phyloP scores from a whole-genome alignment of 2,888 invertebrate species.

The Eupithecia abbreviata region DNA sequence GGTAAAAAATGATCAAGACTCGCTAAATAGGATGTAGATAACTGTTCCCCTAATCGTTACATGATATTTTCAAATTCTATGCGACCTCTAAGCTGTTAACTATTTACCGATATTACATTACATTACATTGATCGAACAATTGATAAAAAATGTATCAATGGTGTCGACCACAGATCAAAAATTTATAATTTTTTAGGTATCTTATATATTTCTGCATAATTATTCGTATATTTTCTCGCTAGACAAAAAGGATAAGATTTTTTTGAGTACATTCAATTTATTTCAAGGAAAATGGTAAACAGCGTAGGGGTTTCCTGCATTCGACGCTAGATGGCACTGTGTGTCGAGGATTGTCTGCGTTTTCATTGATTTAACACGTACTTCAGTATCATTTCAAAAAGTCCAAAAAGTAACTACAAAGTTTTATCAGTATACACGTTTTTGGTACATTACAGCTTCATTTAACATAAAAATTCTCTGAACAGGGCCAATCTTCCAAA shows the following conservation, averaged over 20 bases:
- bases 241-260: background rate
- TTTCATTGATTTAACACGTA: slow-evolving; percentile 15
- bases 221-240: background rate
- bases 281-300: slow-evolving; percentile 12
- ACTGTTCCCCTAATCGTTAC: slow-evolving; percentile 44
- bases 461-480: too few species aligned
- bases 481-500: too few species aligned
- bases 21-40: background rate
- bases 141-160: too few species aligned
- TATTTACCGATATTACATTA: background rate
- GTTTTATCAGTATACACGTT: too few species aligned
- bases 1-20: slow-evolving; percentile 6
- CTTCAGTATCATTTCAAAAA: background rate
- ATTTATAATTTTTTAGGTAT: background rate
- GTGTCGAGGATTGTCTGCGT: slow-evolving; percentile 28
- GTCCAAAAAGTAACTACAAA: background rate
- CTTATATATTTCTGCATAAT: background rate
- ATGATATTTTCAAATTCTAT: slow-evolving; percentile 43
- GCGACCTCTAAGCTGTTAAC: slow-evolving; percentile 23
- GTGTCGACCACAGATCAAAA: too few species aligned
- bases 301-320: slow-evolving; percentile 13
- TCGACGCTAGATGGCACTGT: slow-evolving; percentile 27
- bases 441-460: too few species aligned
- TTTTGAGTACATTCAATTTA: background rate
- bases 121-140: too few species aligned